phyloP scores from a whole-genome alignment of 2,888 invertebrate species.

The Cheilosia variabilis region DNA sequence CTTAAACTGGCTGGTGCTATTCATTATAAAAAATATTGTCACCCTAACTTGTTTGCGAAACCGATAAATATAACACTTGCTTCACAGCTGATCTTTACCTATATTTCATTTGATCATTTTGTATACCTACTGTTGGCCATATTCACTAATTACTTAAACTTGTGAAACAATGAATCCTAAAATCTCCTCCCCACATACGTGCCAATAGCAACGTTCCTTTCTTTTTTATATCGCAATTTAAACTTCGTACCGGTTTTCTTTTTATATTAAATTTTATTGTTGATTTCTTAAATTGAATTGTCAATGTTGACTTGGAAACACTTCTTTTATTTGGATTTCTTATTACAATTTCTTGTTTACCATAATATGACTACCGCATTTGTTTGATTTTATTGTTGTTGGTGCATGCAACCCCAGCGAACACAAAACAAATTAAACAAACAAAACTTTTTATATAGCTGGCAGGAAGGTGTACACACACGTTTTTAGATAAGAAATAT shows the following conservation, averaged over 20 bases:
- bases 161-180: no score
- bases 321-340: conserved; percentile 14
- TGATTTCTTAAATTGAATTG: conserved; percentile 31
- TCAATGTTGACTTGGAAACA: conserved; percentile 50
- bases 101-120: no score
- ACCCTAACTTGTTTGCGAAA: no score
- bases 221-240: not conserved
- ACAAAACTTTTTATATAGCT: not conserved
- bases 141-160: no score
- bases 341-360: conserved; percentile 28
- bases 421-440: conserved; percentile 18
- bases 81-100: no score
- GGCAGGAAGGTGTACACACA: conserved; percentile 13
- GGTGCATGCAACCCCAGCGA: conserved; percentile 39
- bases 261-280: conserved; percentile 51
- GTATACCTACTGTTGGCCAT: no score
- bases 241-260: conserved; percentile 27
- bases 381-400: conserved; percentile 53
- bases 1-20: no score
- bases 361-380: conserved; percentile 33
- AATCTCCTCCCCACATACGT: conserved; percentile 8
- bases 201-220: conserved; percentile 6
- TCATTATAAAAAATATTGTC: no score
- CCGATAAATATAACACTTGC: no score
- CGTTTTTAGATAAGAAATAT: conserved; percentile 39